Evolutionary conservation across 2,888 invertebrate species (phyloP).

Genomic region (Oasisia sp.): DNA sequence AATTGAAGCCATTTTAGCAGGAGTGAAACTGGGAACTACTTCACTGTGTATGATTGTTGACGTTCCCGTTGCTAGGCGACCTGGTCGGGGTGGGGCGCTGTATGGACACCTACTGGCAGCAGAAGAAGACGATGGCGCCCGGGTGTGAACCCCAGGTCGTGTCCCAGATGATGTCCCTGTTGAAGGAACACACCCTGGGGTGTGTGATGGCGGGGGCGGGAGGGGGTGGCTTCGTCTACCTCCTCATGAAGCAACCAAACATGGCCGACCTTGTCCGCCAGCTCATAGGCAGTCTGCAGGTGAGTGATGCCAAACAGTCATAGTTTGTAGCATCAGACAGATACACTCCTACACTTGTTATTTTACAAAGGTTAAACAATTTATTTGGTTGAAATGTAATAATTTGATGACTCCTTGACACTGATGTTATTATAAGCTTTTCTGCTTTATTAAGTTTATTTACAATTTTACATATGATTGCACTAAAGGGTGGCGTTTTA

Average conservation of each 20-base stretch:
- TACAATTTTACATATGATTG: too few species aligned
- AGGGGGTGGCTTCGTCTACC: constrained; percentile 66
- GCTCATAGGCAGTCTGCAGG: constrained; percentile 17
- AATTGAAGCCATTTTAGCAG: too few species aligned
- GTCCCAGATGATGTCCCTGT: constrained; percentile 54
- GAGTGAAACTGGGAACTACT: too few species aligned
- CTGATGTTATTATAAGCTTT: too few species aligned
- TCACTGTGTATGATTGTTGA: background rate
- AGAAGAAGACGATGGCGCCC: constrained; percentile 66
- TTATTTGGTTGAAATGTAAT: too few species aligned
- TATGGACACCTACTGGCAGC: constrained; percentile 64
- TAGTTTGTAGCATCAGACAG: background rate
- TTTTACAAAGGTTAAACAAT: too few species aligned
- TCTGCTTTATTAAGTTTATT: too few species aligned
- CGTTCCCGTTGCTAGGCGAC: constrained; percentile 52
- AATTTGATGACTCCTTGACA: too few species aligned
- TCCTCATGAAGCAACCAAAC: constrained; percentile 57
- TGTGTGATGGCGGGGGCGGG: constrained; percentile 64
- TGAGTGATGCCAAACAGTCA: background rate
- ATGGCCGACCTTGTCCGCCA: background rate
- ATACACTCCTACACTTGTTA: too few species aligned
- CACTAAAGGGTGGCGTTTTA: too few species aligned
- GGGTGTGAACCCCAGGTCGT: constrained; percentile 65
- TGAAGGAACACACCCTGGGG: constrained; percentile 51
- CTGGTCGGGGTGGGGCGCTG: constrained; percentile 59